Percentiles rank a stretch among this genome's conserved stretches.
Conservation (phyloP, 2,888 invertebrate species). For the Amphipoea lucens region DNA sequence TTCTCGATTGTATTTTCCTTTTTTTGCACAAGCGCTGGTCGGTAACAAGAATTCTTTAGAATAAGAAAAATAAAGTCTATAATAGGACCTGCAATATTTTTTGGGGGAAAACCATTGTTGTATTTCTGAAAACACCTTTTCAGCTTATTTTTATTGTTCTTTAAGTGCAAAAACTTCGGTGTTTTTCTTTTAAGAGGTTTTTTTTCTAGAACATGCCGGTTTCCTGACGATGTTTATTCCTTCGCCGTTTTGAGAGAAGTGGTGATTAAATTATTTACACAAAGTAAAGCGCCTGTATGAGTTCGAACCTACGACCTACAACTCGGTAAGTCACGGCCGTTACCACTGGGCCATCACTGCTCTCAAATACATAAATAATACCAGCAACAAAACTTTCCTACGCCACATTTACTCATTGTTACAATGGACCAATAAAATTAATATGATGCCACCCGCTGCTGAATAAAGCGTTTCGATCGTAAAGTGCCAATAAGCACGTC, state of each 20-base stretch:
- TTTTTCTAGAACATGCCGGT: too few species aligned
- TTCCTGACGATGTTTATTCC: too few species aligned
- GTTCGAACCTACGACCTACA: too few species aligned
- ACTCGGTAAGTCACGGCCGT: too few species aligned
- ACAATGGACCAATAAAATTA: slow-evolving; percentile 78
- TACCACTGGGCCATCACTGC: too few species aligned
- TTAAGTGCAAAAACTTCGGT: background rate
- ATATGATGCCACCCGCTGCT: slow-evolving; percentile 83
- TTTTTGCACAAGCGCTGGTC: background rate
- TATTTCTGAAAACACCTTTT: slow-evolving; percentile 15
- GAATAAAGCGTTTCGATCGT: slow-evolving; percentile 80
- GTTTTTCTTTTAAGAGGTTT: slow-evolving; percentile 10
- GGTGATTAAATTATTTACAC: too few species aligned
- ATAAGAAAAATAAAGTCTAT: slow-evolving; percentile 10
- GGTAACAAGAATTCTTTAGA: slow-evolving; percentile 18
- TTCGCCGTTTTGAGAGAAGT: too few species aligned
- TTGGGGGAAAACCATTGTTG: slow-evolving; percentile 17
- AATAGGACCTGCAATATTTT: slow-evolving; percentile 12
- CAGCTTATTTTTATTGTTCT: background rate
- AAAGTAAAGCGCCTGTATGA: too few species aligned
- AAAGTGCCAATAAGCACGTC: slow-evolving; percentile 75
- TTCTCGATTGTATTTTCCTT: slow-evolving; percentile 21
- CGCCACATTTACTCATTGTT: slow-evolving; percentile 50
- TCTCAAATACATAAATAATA: slow-evolving; percentile 2
- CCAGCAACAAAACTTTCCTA: slow-evolving; percentile 39